phyloP scores from a whole-genome alignment of 2,113 vertebrate species.

The Petroica traversi region DNA sequence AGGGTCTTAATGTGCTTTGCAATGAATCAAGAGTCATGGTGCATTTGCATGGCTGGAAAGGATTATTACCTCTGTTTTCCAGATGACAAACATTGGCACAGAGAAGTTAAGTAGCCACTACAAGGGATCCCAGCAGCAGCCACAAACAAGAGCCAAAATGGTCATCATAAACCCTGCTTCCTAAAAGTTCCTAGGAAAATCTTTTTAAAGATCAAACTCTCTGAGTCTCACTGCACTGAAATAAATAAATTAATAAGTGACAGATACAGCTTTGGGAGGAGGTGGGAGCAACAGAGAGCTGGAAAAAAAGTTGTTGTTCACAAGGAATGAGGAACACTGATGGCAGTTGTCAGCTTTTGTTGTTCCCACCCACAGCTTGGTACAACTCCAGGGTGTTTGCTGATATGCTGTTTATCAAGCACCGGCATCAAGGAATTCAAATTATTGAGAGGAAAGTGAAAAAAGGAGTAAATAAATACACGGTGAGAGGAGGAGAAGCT shows the following conservation, averaged over 20 bases:
- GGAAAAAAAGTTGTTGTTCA: neutral
- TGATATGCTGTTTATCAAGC: constrained; percentile 8
- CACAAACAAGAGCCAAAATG: neutral
- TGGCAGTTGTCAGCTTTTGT: neutral
- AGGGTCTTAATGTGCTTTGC: constrained; percentile 18
- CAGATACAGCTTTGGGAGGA: neutral
- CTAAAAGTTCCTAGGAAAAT: neutral
- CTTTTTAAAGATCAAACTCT: neutral
- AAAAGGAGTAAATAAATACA: neutral
- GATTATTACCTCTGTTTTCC: constrained; percentile 53
- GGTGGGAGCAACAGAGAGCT: neutral
- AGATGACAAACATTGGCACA: constrained; percentile 25
- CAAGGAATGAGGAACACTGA: neutral
- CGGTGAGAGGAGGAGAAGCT: neutral
- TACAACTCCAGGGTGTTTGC: neutral
- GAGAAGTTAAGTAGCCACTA: neutral
- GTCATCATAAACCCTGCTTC: neutral
- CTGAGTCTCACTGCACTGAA: neutral
- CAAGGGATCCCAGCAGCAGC: neutral
- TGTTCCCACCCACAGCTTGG: neutral
- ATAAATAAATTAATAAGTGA: neutral
- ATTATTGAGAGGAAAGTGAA: neutral
- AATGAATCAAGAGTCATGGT: neutral
- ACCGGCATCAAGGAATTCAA: neutral
- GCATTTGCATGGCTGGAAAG: neutral